phyloP scores from a whole-genome alignment of 2,888 invertebrate genomes.

The Andrena trimmerana region DNA sequence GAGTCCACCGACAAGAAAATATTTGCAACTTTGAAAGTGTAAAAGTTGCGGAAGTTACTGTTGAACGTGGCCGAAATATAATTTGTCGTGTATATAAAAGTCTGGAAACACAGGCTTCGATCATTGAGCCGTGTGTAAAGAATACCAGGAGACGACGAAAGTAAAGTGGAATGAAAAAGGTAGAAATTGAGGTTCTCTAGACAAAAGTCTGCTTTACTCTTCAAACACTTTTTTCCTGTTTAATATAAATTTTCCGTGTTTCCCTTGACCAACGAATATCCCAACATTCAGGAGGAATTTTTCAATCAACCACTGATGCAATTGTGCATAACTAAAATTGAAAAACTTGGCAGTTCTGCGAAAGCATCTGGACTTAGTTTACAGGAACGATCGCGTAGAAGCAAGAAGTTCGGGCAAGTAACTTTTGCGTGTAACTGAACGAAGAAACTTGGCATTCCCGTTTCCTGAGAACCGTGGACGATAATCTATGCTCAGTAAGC shows the following conservation, averaged over 20 bases:
- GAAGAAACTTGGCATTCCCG: background rate
- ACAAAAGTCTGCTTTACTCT: too few relatives aligned
- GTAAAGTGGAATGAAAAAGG: too few relatives aligned
- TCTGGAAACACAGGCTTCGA: too few relatives aligned
- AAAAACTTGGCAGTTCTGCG: background rate
- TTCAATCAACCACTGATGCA: background rate
- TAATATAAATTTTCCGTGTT: too few relatives aligned
- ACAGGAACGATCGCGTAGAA: background rate
- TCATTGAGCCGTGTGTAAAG: too few relatives aligned
- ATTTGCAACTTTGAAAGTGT: background rate
- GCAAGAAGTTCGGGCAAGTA: slow-evolving; percentile 3
- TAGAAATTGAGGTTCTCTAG: too few relatives aligned
- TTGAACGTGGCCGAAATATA: background rate
- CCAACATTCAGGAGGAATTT: background rate
- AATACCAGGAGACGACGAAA: too few relatives aligned
- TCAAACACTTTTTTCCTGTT: too few relatives aligned
- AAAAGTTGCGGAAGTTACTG: background rate
- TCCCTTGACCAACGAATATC: too few relatives aligned
- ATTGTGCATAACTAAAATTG: slow-evolving; percentile 9
- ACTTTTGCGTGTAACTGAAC: background rate
- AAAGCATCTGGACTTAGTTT: slow-evolving; percentile 1
- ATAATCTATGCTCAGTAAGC: background rate
- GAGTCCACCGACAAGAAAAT: slow-evolving; percentile 15
- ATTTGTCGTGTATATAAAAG: background rate
- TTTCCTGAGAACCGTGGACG: background rate